phyloP scores from a whole-genome alignment of 2,113 vertebrate genomes.

The Megaptera novaeangliae region DNA sequence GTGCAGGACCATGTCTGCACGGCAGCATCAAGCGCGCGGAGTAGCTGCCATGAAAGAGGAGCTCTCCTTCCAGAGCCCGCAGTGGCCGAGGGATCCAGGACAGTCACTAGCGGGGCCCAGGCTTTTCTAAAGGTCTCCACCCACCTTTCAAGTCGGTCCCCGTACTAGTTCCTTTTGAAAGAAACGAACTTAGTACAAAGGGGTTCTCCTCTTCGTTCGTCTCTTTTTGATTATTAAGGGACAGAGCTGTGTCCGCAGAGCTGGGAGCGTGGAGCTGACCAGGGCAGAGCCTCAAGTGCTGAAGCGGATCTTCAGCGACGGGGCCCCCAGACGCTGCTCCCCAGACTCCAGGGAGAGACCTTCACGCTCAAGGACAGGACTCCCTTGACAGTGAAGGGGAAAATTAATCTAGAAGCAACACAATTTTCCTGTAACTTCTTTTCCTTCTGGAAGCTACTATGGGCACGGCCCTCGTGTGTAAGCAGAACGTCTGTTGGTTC shows the following conservation, averaged over 20 bases:
- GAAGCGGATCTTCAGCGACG: fast-evolving
- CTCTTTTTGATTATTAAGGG: background rate
- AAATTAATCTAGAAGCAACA: background rate
- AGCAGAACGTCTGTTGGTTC: background rate
- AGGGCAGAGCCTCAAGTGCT: background rate
- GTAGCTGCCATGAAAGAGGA: background rate
- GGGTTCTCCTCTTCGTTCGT: background rate
- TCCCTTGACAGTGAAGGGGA: no score
- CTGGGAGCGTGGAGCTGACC: background rate
- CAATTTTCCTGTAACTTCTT: background rate
- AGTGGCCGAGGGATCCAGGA: background rate
- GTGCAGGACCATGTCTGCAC: background rate
- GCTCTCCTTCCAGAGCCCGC: background rate
- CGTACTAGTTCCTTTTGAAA: background rate
- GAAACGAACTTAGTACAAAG: background rate
- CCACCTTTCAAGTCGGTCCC: background rate
- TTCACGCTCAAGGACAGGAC: background rate
- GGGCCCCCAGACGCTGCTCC: background rate
- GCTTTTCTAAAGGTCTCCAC: slow-evolving; percentile 15
- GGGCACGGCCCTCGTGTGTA: background rate
- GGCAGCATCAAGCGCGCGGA: background rate
- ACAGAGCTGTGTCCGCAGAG: background rate
- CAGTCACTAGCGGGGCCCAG: background rate
- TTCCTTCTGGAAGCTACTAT: background rate
- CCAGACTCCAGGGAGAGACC: background rate